Evolutionary conservation across 2,888 invertebrate genomes (phyloP).

Genomic region (Lochmaea capreae): DNA sequence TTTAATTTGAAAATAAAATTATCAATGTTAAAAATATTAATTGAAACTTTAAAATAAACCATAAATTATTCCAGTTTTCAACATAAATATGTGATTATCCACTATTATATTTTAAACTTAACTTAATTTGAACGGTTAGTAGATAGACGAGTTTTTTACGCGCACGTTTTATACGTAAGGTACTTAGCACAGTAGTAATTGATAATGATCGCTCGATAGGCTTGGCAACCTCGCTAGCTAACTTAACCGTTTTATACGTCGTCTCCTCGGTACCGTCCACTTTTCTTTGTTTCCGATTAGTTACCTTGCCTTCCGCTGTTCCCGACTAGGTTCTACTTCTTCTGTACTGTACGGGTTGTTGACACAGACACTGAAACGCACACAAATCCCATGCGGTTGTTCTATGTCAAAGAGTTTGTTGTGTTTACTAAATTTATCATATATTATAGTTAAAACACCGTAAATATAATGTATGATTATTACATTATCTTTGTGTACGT

Average conservation of each 20-base stretch:
- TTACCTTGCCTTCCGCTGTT: constrained; percentile 48
- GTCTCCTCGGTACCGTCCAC: constrained; percentile 43
- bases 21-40: background rate
- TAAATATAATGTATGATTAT: background rate
- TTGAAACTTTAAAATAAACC: background rate
- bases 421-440: constrained; percentile 1
- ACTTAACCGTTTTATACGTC: constrained; percentile 43
- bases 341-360: constrained; percentile 43
- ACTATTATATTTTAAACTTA: background rate
- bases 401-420: constrained; percentile 13
- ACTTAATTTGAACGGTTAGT: constrained; percentile 5
- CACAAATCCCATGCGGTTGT: constrained; percentile 20
- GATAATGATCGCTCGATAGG: constrained; percentile 8
- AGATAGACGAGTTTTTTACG: constrained; percentile 7
- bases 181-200: constrained; percentile 9
- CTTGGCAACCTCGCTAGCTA: constrained; percentile 35
- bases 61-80: constrained; percentile 4
- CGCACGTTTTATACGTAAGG: background rate
- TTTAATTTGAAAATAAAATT: too few relatives aligned
- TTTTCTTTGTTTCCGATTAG: constrained; percentile 51
- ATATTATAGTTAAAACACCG: background rate
- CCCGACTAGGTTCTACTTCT: constrained; percentile 28
- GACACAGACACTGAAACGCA: constrained; percentile 51
- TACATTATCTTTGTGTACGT: background rate
- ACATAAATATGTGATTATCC: background rate